phyloP scores from a whole-genome alignment of 1,140 invertebrate genomes.

The Aphis gossypii region DNA sequence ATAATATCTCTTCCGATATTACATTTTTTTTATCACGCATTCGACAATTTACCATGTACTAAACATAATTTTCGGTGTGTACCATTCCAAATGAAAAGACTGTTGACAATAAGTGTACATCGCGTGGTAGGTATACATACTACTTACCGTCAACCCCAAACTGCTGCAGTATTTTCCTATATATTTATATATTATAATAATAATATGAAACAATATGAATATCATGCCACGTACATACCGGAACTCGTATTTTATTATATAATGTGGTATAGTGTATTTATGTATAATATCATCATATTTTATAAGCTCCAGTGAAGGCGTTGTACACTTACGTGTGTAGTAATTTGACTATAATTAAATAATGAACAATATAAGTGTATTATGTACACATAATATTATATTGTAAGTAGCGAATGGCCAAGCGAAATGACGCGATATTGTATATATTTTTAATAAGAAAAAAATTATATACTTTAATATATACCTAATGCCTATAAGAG shows the following conservation, averaged over 20 bases:
- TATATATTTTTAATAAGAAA: not conserved
- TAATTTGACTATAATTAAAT: not conserved
- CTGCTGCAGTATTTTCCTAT: not conserved
- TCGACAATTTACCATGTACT: not conserved
- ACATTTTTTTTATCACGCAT: not conserved
- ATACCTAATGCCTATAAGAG: not conserved
- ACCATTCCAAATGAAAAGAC: not conserved
- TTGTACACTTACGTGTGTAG: too few relatives aligned
- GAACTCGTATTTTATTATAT: not conserved
- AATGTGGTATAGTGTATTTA: not conserved
- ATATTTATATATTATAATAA: not conserved
- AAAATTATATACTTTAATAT: not conserved
- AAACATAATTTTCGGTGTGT: not conserved
- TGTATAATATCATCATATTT: not conserved
- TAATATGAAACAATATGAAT: not conserved
- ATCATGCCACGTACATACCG: not conserved
- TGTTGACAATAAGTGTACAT: not conserved
- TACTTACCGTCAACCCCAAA: not conserved
- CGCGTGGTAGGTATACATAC: too few relatives aligned
- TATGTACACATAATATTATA: not conserved
- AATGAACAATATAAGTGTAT: too few relatives aligned
- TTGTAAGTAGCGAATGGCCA: not conserved
- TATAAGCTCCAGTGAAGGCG: not conserved
- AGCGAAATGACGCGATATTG: not conserved
- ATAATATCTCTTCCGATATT: not conserved